These are phyloP conservation scores for Turnix velox DNA, from an alignment of 2,113 vertebrate species.

Conservation along the genomic window DNA sequence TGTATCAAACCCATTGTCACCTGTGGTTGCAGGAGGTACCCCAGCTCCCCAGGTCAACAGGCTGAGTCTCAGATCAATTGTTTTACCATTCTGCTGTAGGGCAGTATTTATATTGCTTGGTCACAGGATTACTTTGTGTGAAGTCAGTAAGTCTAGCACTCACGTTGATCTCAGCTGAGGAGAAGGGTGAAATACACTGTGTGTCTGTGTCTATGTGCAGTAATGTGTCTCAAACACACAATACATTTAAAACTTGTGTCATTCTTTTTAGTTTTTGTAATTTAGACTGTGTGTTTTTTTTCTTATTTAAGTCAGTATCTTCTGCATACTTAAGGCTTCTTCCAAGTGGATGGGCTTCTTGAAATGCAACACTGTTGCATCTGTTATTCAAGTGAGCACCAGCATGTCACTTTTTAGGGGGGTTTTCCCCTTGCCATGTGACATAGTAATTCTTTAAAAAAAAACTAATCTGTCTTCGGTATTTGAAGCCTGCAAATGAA, in stretches of 20 bases:
- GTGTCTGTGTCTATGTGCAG: accelerated
- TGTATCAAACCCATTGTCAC: not conserved
- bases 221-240: not conserved
- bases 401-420: not conserved
- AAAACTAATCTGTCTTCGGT: not conserved
- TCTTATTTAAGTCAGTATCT: not conserved
- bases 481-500: conserved; percentile 41
- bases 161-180: not conserved
- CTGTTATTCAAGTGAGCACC: not conserved
- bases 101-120: not conserved
- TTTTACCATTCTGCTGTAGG: not conserved
- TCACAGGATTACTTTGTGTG: not conserved
- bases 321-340: not conserved
- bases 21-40: not conserved
- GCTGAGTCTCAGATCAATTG: not conserved
- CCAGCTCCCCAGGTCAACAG: not conserved
- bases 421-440: not conserved
- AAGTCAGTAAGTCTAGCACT: not conserved
- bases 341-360: not conserved
- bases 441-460: not conserved
- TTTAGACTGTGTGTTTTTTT: not conserved
- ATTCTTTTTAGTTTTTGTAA: not conserved
- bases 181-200: accelerated
- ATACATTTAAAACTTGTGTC: not conserved
- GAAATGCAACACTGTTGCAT: not conserved